Evolutionary conservation across 2,113 vertebrate species (phyloP), one percentile per base, ranked within the genome.

Genomic region (Petrocephalus microphthalmus): DNA sequence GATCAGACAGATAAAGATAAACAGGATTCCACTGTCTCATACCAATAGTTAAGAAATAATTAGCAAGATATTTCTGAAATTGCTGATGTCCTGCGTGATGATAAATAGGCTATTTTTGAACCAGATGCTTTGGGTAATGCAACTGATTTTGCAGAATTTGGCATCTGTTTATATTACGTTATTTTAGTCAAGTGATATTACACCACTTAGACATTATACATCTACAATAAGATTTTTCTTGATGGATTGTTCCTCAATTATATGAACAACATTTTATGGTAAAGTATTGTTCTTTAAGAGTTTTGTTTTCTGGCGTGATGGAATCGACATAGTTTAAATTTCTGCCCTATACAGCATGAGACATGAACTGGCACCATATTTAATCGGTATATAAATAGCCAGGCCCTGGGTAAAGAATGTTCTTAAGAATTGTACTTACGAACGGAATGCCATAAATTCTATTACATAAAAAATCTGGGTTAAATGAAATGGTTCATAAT

Each of bases 1-100:
- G 87, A 91, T 90, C 90, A 93, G 92, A 94, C 93, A 91, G 88
- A 89, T 60, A 88, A 85, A 91, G 91, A 94, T 92, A 95, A 94
- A 94, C 93, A 92, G 87, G 42, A 90, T 90, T 93, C 91, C 89
- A 91, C 92, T 92, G 90, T 91, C 92, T 91, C 90, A 89, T 92
- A 74, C 89, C 84, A 74, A 60, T 88, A 93, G 91, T 93, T 92
- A 89, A 88, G 90, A 91, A 90, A 88, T 90, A 87, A 91, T 93
- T 93, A 92, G 90, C 87, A 60, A 91, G 91, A 94, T 92, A 92
- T 91, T 90, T 90, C 91, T 67, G 60, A 86, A 91, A 87, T 54
- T 82, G 86, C 42, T 74, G 11, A 2, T 19, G 74, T 83, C 78
- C 11, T 47, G 42, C 8, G 67, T 54, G 3, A 13, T 71, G 7